Conservation (phyloP, 2,888 invertebrate species). For the Aleiodes alternator region DNA sequence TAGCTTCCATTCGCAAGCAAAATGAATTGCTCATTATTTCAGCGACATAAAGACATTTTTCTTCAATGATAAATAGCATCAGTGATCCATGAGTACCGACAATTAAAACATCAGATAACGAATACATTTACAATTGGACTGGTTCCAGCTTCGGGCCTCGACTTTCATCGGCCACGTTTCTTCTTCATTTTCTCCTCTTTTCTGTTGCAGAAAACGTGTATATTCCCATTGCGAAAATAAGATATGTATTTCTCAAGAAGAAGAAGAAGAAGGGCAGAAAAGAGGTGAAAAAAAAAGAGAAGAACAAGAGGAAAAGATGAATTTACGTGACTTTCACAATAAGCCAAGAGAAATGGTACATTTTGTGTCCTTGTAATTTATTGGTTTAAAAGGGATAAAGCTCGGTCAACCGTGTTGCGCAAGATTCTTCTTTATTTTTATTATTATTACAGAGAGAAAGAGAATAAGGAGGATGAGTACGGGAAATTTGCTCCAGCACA, state of each 20-base stretch:
- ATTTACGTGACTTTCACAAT: conserved; percentile 38
- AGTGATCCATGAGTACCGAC: conserved; percentile 41
- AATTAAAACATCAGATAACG: conserved; percentile 47
- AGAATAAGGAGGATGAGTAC: conserved; percentile 5
- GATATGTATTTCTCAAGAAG: neutral
- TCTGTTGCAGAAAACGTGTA: conserved; percentile 35
- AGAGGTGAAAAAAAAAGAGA: too few species aligned
- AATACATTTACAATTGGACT: conserved; percentile 55
- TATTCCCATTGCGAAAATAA: conserved; percentile 35
- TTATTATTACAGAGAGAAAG: neutral
- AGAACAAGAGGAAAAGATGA: neutral
- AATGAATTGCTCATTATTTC: too few species aligned
- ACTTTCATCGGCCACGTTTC: conserved; percentile 64
- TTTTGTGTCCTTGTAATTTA: conserved; percentile 7
- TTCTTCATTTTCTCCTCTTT: conserved; percentile 56
- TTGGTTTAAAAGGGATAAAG: conserved; percentile 1
- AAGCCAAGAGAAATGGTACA: conserved; percentile 12
- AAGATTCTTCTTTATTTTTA: neutral
- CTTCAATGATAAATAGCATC: neutral
- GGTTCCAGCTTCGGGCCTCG: conserved; percentile 56
- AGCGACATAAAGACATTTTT: too few species aligned
- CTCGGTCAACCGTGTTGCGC: conserved; percentile 9
- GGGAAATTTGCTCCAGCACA: conserved; percentile 10
- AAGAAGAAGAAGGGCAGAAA: conserved; percentile 9
- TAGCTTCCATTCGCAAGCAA: too few species aligned